Base-by-base conservation (phyloP, 1,140 invertebrate genomes). In the Aricia agestis region DNA sequence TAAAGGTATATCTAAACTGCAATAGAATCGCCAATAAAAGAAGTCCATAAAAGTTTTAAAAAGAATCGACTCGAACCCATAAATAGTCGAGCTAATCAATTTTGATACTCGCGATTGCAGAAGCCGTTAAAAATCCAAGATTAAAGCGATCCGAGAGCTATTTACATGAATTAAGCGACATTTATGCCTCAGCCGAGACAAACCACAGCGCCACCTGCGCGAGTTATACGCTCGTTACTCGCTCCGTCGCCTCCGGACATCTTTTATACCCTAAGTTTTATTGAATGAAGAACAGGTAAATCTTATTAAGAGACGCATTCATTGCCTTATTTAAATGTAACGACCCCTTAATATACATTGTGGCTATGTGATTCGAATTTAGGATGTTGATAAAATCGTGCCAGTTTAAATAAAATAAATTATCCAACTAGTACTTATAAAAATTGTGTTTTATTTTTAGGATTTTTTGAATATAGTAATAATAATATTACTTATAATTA, bases 141-240 rank as follows among this genome's bases (percentile, higher is more conserved):
- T 70, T 75, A 78, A 78, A 77, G 72, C 73, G 76, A 80, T 78
- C 68, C 74, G 74, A 74, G 63, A 82, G 84, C 85, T 86, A 90
- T 84, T 88, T 87, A 85, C 82, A 86, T 88, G 84, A 87, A 88
- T 88, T 87, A 88, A 80, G 74, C 78, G 85, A 88, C 87, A 83
- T 88, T 89, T 86, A 89, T 87, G 83, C 79, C 78, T 81, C 81
- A 82, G 78, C 74, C 76, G 87, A 88, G 85, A 89, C 84, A 84
- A 84, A 84, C 85, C 84, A 71, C 84, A 86, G 82, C 78, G 81
- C 81, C 87, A 88, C 87, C 87, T 90, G 87, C 84, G 75, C 77
- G 83, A 89, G 82, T 89, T 89, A 89, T 85, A 78, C 82, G 84
- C 81, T 83, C 87, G 83, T 90, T 87, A 82, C 79, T 72, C 86